phyloP scores from a whole-genome alignment of 1,140 invertebrate species.

The Fopius arisanus region DNA sequence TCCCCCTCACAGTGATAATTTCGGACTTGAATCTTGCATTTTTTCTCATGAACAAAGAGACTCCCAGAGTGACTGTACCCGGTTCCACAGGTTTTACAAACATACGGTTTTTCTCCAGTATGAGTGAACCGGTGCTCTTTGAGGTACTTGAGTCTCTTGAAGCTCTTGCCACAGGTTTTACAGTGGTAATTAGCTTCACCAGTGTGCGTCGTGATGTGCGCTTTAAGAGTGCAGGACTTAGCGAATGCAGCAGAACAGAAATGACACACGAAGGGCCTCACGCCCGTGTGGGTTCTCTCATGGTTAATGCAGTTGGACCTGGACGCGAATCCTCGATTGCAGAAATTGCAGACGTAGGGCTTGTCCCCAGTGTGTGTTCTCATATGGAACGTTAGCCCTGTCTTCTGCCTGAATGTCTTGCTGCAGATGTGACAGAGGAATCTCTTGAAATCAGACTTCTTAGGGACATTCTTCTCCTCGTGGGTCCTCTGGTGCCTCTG shows the following conservation, averaged over 20 bases:
- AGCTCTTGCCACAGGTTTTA: slow-evolving; percentile 66
- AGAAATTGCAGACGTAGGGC: slow-evolving; percentile 75
- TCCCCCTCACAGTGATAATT: too few relatives aligned
- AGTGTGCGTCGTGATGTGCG: slow-evolving; percentile 58
- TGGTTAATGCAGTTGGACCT: slow-evolving; percentile 65
- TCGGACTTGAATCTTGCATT: slow-evolving; percentile 50
- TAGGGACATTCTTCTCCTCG: slow-evolving; percentile 9
- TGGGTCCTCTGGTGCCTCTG: not conserved
- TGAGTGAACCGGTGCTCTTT: slow-evolving; percentile 70
- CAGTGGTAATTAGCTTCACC: slow-evolving; percentile 61
- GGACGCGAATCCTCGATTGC: slow-evolving; percentile 71
- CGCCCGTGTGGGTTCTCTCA: slow-evolving; percentile 70
- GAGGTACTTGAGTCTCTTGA: slow-evolving; percentile 65
- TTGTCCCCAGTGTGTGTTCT: slow-evolving; percentile 77
- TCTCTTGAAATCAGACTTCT: slow-evolving; percentile 51
- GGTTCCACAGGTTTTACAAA: slow-evolving; percentile 74
- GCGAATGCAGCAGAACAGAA: slow-evolving; percentile 63
- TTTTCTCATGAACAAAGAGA: slow-evolving; percentile 58
- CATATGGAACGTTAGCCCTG: slow-evolving; percentile 69
- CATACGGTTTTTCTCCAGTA: slow-evolving; percentile 80
- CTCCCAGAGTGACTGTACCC: slow-evolving; percentile 59
- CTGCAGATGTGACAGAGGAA: slow-evolving; percentile 59
- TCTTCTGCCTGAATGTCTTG: slow-evolving; percentile 57
- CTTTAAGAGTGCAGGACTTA: slow-evolving; percentile 63
- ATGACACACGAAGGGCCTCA: slow-evolving; percentile 69